Base-by-base conservation (phyloP, 2,797 vertebrate species). In the Diplodus puntazzo region DNA sequence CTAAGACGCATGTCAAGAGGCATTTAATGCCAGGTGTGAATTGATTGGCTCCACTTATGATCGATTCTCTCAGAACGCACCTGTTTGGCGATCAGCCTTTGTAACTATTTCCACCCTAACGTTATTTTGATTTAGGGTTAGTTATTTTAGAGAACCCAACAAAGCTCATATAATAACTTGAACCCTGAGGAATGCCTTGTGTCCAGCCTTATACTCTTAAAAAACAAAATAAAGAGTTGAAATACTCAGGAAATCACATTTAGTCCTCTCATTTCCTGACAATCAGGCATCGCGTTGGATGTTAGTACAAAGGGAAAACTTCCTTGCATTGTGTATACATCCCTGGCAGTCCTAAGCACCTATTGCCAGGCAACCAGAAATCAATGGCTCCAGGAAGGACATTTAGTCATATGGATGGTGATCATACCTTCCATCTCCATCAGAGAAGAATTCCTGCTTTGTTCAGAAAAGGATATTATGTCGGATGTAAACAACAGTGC, bases 401-500 rank as follows among this genome's bases (percentile, higher is more conserved):
- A 34, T 64, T 46, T 27, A 25, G 46, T 64, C 46, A 49, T 54
- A 25, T 54, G 80, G 62, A 12, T 1, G 5, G 12, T 54, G 21
- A 25, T 25, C 52, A 49, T 25, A 54, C 55, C 39, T 55, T 66
- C 54, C 61, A 61, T 63, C 52, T 63, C 73, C 39, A 69, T 53
- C 59, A 54, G 43, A 34, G 30, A 74, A 65, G 30, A 52, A 58
- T 74, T 68, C 42, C 21, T 62, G 1, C 27, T 34, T 42, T 43
- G 39, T 61, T 68, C 54, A 50, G 61, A 74, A 70, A 61, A 66
- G 70, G 50, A 50, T 18, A 61, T 20, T 70, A 78, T 18, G 34
- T 23, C 30, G 34, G 63, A 53, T 53, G 54, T 3, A 61, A 80
- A 69, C 58, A 34, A 34, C 34, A 34, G 34, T 67, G 48, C 53